These are phyloP conservation scores for Yponomeuta sedellus DNA, from an alignment of 2,888 invertebrate species.

Conservation along the genomic window DNA sequence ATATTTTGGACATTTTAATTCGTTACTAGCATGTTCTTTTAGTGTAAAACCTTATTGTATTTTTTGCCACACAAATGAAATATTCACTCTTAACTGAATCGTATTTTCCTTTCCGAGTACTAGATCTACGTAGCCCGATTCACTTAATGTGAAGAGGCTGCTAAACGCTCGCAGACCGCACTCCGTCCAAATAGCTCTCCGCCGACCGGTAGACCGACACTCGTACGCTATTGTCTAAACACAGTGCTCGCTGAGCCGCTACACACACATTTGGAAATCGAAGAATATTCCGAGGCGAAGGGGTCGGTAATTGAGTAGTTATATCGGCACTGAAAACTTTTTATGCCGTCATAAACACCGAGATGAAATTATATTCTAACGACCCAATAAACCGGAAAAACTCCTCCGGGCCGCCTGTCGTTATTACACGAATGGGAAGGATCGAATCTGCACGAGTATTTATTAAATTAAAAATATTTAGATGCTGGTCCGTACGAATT, in stretches of 20 bases:
- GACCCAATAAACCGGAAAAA: constrained; percentile 70
- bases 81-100: not conserved
- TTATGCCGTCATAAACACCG: constrained; percentile 69
- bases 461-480: constrained; percentile 17
- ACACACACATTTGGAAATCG: constrained; percentile 3
- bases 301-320: constrained; percentile 56
- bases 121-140: not conserved
- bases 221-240: not conserved
- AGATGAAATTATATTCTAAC: constrained; percentile 74
- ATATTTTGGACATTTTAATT: not conserved
- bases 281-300: constrained; percentile 14
- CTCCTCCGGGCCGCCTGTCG: constrained; percentile 52
- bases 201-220: not conserved
- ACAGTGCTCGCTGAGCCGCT: not conserved
- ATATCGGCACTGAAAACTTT: constrained; percentile 67
- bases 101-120: too few species aligned
- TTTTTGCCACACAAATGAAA: not conserved
- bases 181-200: not conserved
- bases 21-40: too few species aligned
- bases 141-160: not conserved
- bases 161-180: not conserved
- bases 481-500: constrained; percentile 1
- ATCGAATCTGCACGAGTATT: constrained; percentile 39
- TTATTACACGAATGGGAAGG: constrained; percentile 59
- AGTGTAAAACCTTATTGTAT: not conserved